These are phyloP conservation scores for Uropsilus gracilis DNA, from an alignment of 2,113 vertebrate species.

Conservation along the genomic window DNA sequence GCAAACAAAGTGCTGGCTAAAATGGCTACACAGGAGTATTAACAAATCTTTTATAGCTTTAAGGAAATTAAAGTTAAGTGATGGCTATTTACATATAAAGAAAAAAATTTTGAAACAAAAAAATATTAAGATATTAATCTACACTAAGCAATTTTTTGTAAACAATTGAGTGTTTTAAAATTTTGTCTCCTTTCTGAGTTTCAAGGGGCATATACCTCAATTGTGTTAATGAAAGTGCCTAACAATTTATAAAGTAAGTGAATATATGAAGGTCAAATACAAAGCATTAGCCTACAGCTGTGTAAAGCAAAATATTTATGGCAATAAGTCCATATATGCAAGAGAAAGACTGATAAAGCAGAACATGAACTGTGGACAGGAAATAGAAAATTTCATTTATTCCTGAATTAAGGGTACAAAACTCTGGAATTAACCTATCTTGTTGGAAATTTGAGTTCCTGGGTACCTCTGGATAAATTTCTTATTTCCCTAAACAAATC, in stretches of 20 bases:
- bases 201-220: background rate
- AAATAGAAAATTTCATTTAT: background rate
- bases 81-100: background rate
- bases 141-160: background rate
- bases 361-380: background rate
- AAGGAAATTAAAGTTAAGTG: background rate
- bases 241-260: background rate
- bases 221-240: background rate
- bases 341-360: background rate
- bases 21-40: background rate
- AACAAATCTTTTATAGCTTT: background rate
- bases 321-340: background rate
- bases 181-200: background rate
- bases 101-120: background rate
- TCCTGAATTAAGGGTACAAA: background rate
- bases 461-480: background rate
- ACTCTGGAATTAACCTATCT: background rate
- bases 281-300: background rate
- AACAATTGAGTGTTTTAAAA: background rate
- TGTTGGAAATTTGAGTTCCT: background rate
- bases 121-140: conserved; percentile 1
- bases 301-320: background rate
- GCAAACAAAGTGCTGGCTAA: background rate
- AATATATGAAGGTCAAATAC: background rate
- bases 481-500: background rate